Conservation (phyloP, 2,797 vertebrate genomes). For the Ambastaia sidthimunki region DNA sequence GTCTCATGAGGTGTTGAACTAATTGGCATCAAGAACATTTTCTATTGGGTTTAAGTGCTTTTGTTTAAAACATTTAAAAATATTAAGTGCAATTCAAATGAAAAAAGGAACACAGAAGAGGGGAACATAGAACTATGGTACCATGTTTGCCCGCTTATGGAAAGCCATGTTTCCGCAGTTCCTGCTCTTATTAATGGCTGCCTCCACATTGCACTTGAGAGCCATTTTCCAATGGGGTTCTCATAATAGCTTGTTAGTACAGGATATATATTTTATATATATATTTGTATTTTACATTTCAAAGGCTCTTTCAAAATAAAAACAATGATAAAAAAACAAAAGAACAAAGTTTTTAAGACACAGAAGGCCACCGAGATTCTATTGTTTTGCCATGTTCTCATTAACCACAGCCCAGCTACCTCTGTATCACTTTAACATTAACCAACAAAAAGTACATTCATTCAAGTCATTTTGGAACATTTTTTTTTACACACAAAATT, state of each 20-base stretch:
- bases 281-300: conserved; percentile 73
- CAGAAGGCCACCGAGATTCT: conserved; percentile 77
- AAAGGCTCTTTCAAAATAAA: conserved; percentile 74
- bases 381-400: conserved; percentile 67
- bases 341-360: conserved; percentile 65
- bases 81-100: conserved; percentile 81
- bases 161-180: conserved; percentile 68
- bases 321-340: conserved; percentile 39
- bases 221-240: conserved; percentile 64
- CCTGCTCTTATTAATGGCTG: conserved; percentile 70
- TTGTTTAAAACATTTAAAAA: conserved; percentile 76
- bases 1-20: conserved; percentile 35
- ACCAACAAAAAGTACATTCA: conserved; percentile 83
- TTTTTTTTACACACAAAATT: conserved; percentile 72
- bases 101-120: conserved; percentile 49
- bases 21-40: conserved; percentile 49
- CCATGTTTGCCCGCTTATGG: conserved; percentile 71
- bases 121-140: conserved; percentile 70
- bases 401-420: conserved; percentile 70
- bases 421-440: conserved; percentile 75
- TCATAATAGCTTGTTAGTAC: conserved; percentile 76
- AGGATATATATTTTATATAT: conserved; percentile 65
- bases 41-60: conserved; percentile 78
- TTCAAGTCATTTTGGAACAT: conserved; percentile 87
- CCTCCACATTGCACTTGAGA: conserved; percentile 77